Conservation (phyloP, 2,797 vertebrate species). For the Xiphorhynchus erythropygius region DNA sequence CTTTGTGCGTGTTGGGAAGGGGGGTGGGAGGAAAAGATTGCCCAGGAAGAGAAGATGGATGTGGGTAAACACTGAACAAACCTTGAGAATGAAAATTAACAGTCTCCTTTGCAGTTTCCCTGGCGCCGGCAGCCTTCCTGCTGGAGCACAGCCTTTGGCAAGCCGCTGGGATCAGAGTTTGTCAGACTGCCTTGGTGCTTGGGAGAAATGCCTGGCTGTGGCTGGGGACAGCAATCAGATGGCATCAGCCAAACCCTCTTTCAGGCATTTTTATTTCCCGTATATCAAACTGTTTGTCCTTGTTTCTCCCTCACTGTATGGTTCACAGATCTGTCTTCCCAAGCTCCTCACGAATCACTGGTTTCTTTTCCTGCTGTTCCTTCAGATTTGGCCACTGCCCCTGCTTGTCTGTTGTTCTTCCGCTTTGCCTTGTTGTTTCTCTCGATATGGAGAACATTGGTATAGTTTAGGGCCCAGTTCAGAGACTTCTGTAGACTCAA, state of each 20-base stretch:
- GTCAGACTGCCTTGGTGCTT: neutral
- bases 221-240: neutral
- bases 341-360: neutral
- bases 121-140: neutral
- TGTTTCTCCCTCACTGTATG: neutral
- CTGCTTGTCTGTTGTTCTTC: neutral
- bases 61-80: neutral
- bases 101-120: neutral
- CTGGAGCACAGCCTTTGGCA: neutral
- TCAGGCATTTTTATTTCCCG: neutral
- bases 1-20: accelerated
- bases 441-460: neutral
- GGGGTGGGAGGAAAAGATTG: neutral
- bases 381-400: neutral
- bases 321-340: neutral
- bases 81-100: neutral
- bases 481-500: neutral
- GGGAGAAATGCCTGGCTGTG: neutral
- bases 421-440: neutral
- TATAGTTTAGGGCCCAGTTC: neutral
- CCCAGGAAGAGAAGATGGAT: neutral
- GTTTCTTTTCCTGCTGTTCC: neutral
- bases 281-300: neutral
- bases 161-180: neutral
- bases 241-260: neutral